Base-by-base conservation (phyloP, 1,140 invertebrate species). In the Tribolium castaneum region DNA sequence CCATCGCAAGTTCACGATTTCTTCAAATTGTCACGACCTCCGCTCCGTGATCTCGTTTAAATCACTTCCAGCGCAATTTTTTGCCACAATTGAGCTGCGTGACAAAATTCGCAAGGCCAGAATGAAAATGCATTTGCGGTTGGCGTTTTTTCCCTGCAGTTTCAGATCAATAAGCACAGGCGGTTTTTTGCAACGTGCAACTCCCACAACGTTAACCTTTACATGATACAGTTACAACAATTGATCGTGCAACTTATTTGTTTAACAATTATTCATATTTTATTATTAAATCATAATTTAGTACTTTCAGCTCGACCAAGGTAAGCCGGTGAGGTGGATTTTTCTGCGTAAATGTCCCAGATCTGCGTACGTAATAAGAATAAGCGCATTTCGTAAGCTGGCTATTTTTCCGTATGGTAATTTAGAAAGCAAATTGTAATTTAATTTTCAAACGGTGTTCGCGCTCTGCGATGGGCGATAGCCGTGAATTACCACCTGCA, bases 201-300 rank as follows among this genome's bases (percentile, higher is more conserved):
- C 59, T 66, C 59, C 59, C 59, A 66, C 59, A 30, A 66, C 30
- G n/a, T 66, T 35, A 35, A 66, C 59, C 59, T 66, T 66, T 35
- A 66, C 59, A 35, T 66, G 59, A 35, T 66, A 66, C 59, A 66
- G 59, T 66, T 66, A 66, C 19, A 13, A 66, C 59, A 66, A 66
- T 66, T 59, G 54, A 59, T n/a, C 30, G 59, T 66, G 59, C 59
- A 35, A 14, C 59, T 66, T 66, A 66, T 66, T 66, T 35, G 59
- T 66, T 35, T 66, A 66, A 66, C 59, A 66, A 66, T 66, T 66
- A 66, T 66, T 66, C 59, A 66, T 66, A 35, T 66, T 66, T 66
- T 66, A 34, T 62, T 62, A 30, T 66, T 35, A 66, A 66, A 66
- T 66, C 59, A 59, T 59, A 66, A 66, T 66, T 66, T 66, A 35